Evolutionary conservation across 1,140 invertebrate species (phyloP), one percentile per base, ranked within the genome.

Genomic region (Triops longicaudatus): DNA sequence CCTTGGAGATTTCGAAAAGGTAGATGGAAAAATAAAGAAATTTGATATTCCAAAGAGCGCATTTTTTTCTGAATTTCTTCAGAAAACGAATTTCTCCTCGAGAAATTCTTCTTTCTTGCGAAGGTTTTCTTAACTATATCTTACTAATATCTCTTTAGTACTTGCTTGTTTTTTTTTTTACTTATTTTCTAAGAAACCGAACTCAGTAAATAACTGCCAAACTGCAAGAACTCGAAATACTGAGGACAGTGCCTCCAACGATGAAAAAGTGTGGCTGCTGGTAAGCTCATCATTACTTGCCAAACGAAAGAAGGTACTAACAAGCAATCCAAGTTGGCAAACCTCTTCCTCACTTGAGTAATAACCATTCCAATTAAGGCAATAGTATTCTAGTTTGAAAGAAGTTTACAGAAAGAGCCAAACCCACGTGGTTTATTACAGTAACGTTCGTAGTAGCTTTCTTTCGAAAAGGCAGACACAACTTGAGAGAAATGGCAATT

Each of bases 361-460:
- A 63, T 63, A 63, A 63, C 50, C 50, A 63, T 63, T 17, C 50
- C 50, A 17, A 63, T 63, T 63, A 63, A 14, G 50, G 50, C 50
- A 14, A 17, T 22, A 63, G 14, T 63, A 63, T 17, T 63, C 14
- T 63, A 63, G 10, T 63, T 22, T 17, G 9, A 1, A 12, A 63
- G 50, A 63, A 22, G 50, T 63, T n/a, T n/a, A 9, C 14, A 12
- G 50, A 63, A 63, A 63, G 1, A 63, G n/a, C 50, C 50, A 63
- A 17, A 63, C 22, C 50, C 50, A 63, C 50, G 17, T 63, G 50
- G 14, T 63, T 63, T 63, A 63, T 63, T 22, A 63, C 0, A n/a
- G 50, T 9, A n/a, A 63, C 50, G 50, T 63, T 37, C 17, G 50
- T 63, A 63, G 50, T 63, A 63, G 14, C 1, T 63, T 63, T 63